Evolutionary conservation across 2,113 vertebrate species (phyloP).

Genomic region (Malurus elegans): DNA sequence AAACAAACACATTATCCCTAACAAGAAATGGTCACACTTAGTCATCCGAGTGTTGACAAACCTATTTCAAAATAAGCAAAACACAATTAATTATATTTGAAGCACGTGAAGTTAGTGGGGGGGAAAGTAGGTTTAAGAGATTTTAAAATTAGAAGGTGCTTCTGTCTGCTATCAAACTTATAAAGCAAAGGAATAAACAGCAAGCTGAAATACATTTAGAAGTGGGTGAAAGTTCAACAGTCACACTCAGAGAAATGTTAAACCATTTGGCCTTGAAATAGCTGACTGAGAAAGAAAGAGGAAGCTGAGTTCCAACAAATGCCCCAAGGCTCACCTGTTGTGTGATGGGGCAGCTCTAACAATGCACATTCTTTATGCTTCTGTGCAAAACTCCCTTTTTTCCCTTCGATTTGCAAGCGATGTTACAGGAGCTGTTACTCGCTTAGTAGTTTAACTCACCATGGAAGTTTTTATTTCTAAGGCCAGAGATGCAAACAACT

Average conservation of each 20-base stretch:
- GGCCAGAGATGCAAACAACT: background rate
- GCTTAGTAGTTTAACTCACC: background rate
- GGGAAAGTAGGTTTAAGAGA: background rate
- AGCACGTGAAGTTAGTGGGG: background rate
- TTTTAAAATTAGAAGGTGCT: background rate
- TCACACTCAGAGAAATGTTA: slow-evolving; percentile 22
- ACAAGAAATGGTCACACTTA: background rate
- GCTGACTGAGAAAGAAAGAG: background rate
- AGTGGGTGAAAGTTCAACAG: slow-evolving; percentile 58
- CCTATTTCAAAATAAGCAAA: background rate
- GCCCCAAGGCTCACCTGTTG: background rate
- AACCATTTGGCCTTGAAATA: background rate
- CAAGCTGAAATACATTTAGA: slow-evolving; percentile 21
- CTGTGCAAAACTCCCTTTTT: background rate
- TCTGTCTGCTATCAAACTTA: background rate
- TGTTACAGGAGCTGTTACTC: background rate
- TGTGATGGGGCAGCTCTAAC: background rate
- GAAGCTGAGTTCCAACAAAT: background rate
- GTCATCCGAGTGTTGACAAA: background rate
- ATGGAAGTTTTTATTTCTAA: background rate
- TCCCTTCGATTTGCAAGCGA: background rate
- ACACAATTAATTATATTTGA: background rate
- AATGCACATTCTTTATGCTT: background rate
- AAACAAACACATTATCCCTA: background rate
- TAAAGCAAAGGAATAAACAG: background rate